A percentile compares a stretch with the other conserved stretches of the same genome.
Conservation (phyloP, 2,888 invertebrate genomes). For the Dysmachus trigonus region DNA sequence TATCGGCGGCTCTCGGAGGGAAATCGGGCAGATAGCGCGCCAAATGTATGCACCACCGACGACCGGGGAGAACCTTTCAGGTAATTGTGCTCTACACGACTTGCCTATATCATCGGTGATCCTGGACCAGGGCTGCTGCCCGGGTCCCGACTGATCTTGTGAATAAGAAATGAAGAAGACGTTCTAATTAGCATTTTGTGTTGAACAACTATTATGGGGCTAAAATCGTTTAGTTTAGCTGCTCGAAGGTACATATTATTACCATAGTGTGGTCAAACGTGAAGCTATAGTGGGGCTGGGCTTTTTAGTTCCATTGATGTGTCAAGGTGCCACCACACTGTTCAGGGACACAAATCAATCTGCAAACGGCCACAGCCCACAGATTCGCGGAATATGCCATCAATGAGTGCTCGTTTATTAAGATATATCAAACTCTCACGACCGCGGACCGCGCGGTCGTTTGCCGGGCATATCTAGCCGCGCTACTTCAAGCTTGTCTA, state of each 20-base stretch:
- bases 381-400: slow-evolving; percentile 36
- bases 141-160: not conserved
- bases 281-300: not conserved
- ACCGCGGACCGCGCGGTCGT: not conserved
- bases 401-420: slow-evolving; percentile 41
- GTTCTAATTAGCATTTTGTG: slow-evolving; percentile 47
- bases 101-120: slow-evolving; percentile 35
- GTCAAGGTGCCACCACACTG: slow-evolving; percentile 17
- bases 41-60: slow-evolving; percentile 37
- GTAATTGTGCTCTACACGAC: slow-evolving; percentile 46
- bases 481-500: not conserved
- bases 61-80: slow-evolving; percentile 37
- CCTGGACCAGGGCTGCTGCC: not conserved
- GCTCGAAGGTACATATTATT: not conserved
- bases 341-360: slow-evolving; percentile 41
- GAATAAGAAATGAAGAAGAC: slow-evolving; percentile 39
- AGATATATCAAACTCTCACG: slow-evolving; percentile 43
- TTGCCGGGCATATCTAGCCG: not conserved
- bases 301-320: slow-evolving; percentile 36
- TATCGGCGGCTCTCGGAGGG: slow-evolving; percentile 1
- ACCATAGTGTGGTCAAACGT: not conserved
- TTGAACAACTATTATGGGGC: slow-evolving; percentile 42
- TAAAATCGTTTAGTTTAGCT: not conserved
- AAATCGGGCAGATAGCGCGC: slow-evolving; percentile 40
- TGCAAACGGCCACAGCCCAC: not conserved